Evolutionary conservation across 1,140 invertebrate species (phyloP), one percentile per base, ranked within the genome.

Genomic region (Drosophila tsacasi): DNA sequence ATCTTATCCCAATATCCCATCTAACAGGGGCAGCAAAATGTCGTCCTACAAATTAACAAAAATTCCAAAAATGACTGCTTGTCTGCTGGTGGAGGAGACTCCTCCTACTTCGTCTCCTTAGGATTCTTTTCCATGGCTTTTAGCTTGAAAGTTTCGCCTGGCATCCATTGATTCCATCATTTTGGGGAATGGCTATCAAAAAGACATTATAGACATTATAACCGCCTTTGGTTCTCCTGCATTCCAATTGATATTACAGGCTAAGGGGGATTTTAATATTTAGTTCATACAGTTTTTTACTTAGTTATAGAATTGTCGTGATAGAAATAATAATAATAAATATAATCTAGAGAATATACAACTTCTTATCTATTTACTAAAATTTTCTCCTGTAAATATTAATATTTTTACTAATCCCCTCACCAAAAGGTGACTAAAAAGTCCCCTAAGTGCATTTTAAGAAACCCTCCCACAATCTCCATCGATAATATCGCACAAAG

Each of bases 21-120:
- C 32, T 49, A 76, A 80, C 81, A 81, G 81, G 47, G 80, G 84
- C 85, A 84, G 37, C 84, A 66, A 89, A 79, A 90, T 90, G 74
- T 89, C 81, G 69, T 89, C 75, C 85, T 79, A 90, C 85, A 90
- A 90, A 90, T 90, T 90, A 80, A 85, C 85, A 90, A 90, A 90
- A 90, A 90, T 90, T 91, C 79, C 75, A 90, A 82, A 62, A 71
- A 85, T 90, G 44, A 83, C 68, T 85, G 49, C 49, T 40, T 60
- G 55, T 82, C 74, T 76, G 52, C 52, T 49, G 21, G 15, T 49
- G 21, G 9, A 61, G 30, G 40, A 75, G 59, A 75, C 68, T 77
- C 69, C 82, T 68, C 60, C 82, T 69, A 42, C 49, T 50, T 55
- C 8, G 19, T 15, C 52, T 37, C 32, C 42, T 62, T 42, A 15